Percentiles rank a stretch among this genome's conserved stretches.
phyloP scores from a whole-genome alignment of 2,888 invertebrate genomes.

The Corbicula japonica region DNA sequence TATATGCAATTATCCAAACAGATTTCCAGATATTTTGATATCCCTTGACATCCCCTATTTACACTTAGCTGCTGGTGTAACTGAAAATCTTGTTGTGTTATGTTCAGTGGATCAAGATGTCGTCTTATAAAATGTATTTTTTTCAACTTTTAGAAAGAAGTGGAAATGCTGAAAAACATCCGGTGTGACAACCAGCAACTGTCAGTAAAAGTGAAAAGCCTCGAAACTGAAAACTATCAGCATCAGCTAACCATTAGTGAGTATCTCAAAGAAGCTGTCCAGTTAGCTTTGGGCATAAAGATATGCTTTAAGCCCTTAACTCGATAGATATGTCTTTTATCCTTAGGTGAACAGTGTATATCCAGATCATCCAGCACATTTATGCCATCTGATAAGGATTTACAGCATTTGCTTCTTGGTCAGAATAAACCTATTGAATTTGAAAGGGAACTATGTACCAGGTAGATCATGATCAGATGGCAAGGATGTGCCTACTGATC shows the following conservation, averaged over 20 bases:
- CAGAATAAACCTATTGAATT: no score
- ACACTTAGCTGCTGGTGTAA: neutral
- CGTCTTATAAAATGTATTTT: neutral
- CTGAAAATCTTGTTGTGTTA: no score
- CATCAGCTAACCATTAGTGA: slow-evolving; percentile 42
- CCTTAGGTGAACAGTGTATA: neutral
- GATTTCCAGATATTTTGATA: no score
- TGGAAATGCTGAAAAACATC: slow-evolving; percentile 43
- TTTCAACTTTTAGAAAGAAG: slow-evolving; percentile 57
- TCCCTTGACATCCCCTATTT: neutral
- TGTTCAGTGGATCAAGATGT: neutral
- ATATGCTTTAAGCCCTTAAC: neutral
- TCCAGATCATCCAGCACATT: neutral
- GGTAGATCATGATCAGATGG: no score
- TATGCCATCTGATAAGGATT: neutral
- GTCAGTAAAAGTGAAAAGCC: slow-evolving; percentile 9
- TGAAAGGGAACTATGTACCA: no score
- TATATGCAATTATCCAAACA: no score
- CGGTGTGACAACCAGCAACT: slow-evolving; percentile 39
- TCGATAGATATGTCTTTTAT: neutral
- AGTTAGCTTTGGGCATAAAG: neutral
- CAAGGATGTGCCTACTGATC: no score
- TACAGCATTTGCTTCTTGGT: no score
- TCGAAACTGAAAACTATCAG: slow-evolving; percentile 43
- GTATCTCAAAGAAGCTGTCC: neutral